phyloP scores from a whole-genome alignment of 2,797 vertebrate genomes.

The Mareca strepera region DNA sequence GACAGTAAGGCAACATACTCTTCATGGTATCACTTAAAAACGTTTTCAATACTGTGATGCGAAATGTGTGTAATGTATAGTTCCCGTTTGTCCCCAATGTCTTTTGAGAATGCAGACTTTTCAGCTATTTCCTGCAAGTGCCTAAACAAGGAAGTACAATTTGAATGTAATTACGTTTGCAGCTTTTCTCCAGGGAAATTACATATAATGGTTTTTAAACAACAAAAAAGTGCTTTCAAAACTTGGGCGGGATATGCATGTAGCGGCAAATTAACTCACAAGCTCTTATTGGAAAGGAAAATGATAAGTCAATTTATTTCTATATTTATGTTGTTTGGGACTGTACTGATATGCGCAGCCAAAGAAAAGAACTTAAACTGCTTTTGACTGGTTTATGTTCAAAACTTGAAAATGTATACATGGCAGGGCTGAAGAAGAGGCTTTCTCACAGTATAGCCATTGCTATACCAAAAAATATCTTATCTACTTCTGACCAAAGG shows the following conservation, averaged over 20 bases:
- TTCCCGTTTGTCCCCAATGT: not conserved
- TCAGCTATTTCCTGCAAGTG: not conserved
- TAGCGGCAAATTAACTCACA: not conserved
- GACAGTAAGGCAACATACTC: not conserved
- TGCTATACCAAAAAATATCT: not conserved
- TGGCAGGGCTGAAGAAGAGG: not conserved
- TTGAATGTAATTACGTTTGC: slow-evolving; percentile 6
- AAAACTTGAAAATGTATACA: not conserved
- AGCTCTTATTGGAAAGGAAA: not conserved
- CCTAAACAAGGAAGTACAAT: not conserved
- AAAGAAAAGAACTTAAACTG: not conserved
- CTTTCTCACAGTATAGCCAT: not conserved
- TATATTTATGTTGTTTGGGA: not conserved
- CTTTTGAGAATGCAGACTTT: slow-evolving; percentile 1
- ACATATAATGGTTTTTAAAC: not conserved
- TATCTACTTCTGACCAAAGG: not conserved
- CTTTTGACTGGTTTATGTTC: not conserved
- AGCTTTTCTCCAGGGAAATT: not conserved
- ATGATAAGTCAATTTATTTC: not conserved
- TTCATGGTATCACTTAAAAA: not conserved
- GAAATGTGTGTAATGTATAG: not conserved
- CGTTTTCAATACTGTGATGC: not conserved
- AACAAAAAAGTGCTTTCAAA: not conserved
- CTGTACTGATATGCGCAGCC: not conserved
- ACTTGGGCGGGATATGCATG: not conserved